Evolutionary conservation across 2,888 invertebrate genomes (phyloP).

Genomic region (Ectobius pallidus): DNA sequence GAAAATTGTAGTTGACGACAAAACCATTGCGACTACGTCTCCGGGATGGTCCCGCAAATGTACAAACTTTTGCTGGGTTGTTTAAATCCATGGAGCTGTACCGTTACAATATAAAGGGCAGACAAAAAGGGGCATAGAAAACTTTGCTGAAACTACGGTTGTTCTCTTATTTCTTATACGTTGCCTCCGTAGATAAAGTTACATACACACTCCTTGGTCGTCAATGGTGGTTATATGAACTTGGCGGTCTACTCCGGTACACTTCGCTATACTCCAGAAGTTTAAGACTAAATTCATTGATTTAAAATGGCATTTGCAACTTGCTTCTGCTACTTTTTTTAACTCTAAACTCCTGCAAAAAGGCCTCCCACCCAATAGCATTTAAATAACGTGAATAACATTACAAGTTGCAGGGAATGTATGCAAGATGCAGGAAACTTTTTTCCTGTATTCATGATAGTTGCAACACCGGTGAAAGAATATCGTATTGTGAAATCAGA

Average conservation of each 20-base stretch:
- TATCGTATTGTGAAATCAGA: too few species aligned
- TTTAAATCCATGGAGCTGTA: not conserved
- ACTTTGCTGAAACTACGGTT: not conserved
- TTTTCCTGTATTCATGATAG: too few species aligned
- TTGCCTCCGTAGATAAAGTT: too few species aligned
- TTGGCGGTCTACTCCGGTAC: too few species aligned
- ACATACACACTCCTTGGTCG: too few species aligned
- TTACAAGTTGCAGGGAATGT: too few species aligned
- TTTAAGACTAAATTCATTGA: not conserved
- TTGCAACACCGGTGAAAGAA: too few species aligned
- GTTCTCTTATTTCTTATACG: too few species aligned
- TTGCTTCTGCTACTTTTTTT: not conserved
- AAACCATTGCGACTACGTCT: not conserved
- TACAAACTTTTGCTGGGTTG: conserved; percentile 11
- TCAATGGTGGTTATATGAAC: too few species aligned
- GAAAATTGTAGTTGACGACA: conserved; percentile 4
- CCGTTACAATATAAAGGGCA: not conserved
- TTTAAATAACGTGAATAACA: not conserved
- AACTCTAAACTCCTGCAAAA: not conserved
- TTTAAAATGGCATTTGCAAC: not conserved
- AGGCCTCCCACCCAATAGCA: not conserved
- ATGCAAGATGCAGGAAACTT: too few species aligned
- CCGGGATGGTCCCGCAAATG: not conserved
- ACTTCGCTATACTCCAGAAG: too few species aligned
- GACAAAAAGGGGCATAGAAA: not conserved